These are phyloP conservation scores for Etheostoma cragini DNA, from an alignment of 2,113 vertebrate genomes.

Conservation along the genomic window DNA sequence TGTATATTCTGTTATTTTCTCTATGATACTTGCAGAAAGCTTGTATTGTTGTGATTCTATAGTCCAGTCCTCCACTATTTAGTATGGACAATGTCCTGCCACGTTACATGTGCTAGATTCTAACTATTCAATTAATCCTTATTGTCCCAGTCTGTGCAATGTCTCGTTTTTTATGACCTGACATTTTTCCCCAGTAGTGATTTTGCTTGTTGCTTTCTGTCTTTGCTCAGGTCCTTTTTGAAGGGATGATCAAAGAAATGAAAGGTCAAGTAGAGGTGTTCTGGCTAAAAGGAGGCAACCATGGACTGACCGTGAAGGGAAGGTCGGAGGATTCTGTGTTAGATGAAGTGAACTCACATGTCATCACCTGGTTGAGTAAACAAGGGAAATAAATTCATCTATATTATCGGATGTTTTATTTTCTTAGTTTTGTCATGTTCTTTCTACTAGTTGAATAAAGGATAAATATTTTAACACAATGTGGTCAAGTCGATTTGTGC, in stretches of 20 bases:
- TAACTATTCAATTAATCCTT: not conserved
- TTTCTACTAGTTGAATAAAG: constrained; percentile 29
- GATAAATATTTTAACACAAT: not conserved
- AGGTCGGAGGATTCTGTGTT: constrained; percentile 85
- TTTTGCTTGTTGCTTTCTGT: not conserved
- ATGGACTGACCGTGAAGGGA: constrained; percentile 90
- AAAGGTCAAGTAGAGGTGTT: constrained; percentile 86
- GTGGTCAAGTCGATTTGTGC: not conserved
- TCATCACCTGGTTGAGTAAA: constrained; percentile 88
- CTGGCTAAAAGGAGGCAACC: constrained; percentile 91
- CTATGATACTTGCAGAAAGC: not conserved
- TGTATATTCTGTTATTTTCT: not conserved
- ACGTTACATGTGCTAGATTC: not conserved
- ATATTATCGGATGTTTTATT: not conserved
- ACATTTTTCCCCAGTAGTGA: not conserved
- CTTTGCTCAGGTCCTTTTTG: constrained; percentile 85
- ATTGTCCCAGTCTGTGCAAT: not conserved
- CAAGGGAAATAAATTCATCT: not conserved
- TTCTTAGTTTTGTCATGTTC: not conserved
- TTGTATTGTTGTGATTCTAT: not conserved
- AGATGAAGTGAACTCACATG: constrained; percentile 88
- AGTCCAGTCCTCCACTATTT: not conserved
- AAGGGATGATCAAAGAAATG: constrained; percentile 86
- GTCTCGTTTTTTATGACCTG: not conserved
- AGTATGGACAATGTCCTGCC: not conserved